Evolutionary conservation across 2,113 vertebrate genomes (phyloP), one percentile per base, ranked within the genome.

Genomic region (Pelecanus crispus): DNA sequence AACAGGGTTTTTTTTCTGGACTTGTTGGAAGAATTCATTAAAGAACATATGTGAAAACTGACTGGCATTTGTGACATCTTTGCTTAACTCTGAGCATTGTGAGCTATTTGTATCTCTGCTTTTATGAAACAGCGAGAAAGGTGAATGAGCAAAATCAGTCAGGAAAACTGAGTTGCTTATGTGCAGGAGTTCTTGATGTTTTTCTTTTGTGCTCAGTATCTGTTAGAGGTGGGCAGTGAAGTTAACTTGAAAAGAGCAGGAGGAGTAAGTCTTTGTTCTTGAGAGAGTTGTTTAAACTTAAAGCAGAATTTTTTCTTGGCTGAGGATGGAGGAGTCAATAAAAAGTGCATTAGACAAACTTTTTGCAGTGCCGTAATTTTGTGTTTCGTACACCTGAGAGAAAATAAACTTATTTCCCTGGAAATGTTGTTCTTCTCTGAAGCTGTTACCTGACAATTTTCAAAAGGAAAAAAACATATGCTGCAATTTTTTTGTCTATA

Each of bases 271-370:
- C 85, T 92, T 90, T 74, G 79, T 97, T 95, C 78, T 81, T 88
- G 95, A 94, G 93, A 61, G 67, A 95, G n/a, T 70, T 67, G 88
- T 96, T 94, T 93, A 94, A 96, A 91, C 40, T 55, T 91, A 12
- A 94, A 94, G 61, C 53, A 56, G 58, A 88, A 55, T 66, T 91
- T 88, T 88, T 90, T 87, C 87, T 66, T 73, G 62, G 59, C 52
- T 95, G 91, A 95, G 58, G 38, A 42, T 68, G 49, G 67, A 97
- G 65, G 44, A 84, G 81, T 85, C 90, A 78, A 78, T 90, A 93
- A 81, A 82, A 88, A 53, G 81, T 96, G 53, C 77, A 47, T 91
- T 94, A 95, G 94, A 94, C 74, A 95, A 95, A 91, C 44, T 94
- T 78, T 53, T 55, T 91, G 34, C 55, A 63, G 66, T 62, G 55